phyloP scores from a whole-genome alignment of 1,140 invertebrate genomes.

The Drosophila ogumai region DNA sequence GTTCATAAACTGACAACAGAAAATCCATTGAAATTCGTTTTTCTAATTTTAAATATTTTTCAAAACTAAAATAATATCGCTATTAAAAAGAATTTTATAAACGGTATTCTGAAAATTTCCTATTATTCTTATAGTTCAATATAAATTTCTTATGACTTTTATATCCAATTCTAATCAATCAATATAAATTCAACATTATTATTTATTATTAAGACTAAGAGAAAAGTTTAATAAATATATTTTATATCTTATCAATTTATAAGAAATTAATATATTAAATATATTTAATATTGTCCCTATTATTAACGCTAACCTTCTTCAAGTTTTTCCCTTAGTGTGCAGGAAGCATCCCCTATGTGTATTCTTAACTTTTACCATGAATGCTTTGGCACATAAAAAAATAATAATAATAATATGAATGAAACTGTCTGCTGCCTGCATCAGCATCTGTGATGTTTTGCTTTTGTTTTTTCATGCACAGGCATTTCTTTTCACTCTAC shows the following conservation, averaged over 20 bases:
- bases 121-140: not conserved
- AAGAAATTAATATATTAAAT: not conserved
- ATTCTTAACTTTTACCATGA: constrained; percentile 26
- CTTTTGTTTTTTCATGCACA: constrained; percentile 16
- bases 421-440: constrained; percentile 65
- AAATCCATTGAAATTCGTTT: not conserved
- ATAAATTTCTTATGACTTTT: not conserved
- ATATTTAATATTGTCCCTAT: too few relatives aligned
- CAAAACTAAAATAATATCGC: not conserved
- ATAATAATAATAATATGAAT: constrained; percentile 65
- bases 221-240: not conserved
- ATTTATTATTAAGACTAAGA: too few relatives aligned
- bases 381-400: constrained; percentile 49
- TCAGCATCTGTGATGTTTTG: constrained; percentile 21
- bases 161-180: not conserved
- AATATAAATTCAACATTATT: not conserved
- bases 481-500: constrained; percentile 66
- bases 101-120: not conserved
- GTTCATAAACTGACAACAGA: not conserved
- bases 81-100: not conserved
- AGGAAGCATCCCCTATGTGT: not conserved
- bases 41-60: not conserved
- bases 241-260: not conserved
- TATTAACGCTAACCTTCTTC: too few relatives aligned
- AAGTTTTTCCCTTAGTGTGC: not conserved